phyloP scores from a whole-genome alignment of 2,113 vertebrate species.

The Chaetops frenatus region DNA sequence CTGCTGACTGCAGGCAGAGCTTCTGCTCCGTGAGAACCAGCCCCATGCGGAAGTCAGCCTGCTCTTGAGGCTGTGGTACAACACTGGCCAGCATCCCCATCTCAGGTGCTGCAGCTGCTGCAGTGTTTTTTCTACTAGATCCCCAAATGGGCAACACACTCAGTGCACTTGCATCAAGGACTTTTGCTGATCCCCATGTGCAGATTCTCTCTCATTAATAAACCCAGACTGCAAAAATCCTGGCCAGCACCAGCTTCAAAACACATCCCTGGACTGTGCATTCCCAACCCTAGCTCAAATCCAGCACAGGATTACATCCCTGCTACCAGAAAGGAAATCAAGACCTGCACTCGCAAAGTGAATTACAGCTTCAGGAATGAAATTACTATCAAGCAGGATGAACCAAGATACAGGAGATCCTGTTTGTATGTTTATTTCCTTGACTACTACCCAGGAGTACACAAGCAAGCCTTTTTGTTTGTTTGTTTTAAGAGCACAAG shows the following conservation, averaged over 20 bases:
- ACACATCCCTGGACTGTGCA: neutral
- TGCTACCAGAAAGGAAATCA: neutral
- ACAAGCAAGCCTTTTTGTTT: neutral
- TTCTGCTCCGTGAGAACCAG: accelerated
- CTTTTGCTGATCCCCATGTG: neutral
- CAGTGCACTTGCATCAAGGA: accelerated
- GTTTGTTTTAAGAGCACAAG: neutral
- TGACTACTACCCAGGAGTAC: neutral
- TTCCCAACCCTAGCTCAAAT: neutral
- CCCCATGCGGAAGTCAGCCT: neutral
- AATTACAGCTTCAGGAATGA: neutral
- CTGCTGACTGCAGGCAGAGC: neutral
- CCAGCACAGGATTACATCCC: accelerated
- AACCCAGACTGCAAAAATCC: neutral
- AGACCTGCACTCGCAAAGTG: neutral
- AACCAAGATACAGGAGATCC: neutral
- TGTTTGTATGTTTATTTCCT: constrained; percentile 15
- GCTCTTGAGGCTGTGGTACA: neutral
- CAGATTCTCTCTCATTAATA: neutral
- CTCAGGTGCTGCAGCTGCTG: accelerated
- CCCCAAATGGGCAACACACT: neutral
- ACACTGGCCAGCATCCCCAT: too few species aligned
- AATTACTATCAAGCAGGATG: constrained; percentile 1
- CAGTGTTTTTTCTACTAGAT: neutral
- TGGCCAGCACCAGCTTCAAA: neutral